Evolutionary conservation across 2,797 vertebrate genomes (phyloP), one percentile per base, ranked within the genome.

Genomic region (Sebastes trivittatus): DNA sequence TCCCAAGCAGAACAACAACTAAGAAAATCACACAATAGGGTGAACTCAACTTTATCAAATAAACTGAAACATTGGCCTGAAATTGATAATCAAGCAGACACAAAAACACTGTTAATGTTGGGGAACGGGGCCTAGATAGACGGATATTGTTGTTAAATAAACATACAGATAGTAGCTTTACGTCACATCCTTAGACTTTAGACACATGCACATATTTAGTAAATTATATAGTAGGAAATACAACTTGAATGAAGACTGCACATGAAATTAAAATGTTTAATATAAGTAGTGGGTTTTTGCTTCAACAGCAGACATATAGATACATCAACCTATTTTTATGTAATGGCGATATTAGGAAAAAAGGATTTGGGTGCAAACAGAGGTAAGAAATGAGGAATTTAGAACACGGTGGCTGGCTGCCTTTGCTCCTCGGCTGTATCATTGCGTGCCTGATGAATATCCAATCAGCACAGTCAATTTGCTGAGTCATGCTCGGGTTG

Each of bases 401-500:
- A 72, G 82, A 82, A 70, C 80, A 42, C 32, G 65, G 54, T 77
- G 77, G 56, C 84, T 79, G 79, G 60, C 81, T 89, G 87, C 16
- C 66, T 79, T 72, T 64, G 67, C 81, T 87, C 80, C 75, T 82
- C 71, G 71, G 77, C 81, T 91, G 76, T 75, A 86, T 90, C 85
- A 54, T 87, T 78, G 77, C 29, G 76, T 73, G 88, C 80, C 75
- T 92, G 91, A 95, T 94, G 91, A 93, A 95, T 94, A 93, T 93
- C 91, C 93, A 94, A 94, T 96, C 94, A 93, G 90, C 87, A 85
- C 90, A 92, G 90, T 92, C 91, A 92, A 92, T 94, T 95, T 95
- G 94, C 94, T 90, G 94, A 96, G 93, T 96, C 94, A 95, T 93
- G 92, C 90, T 91, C 85, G 81, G 90, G 87, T 86, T 93, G 93